Evolutionary conservation across 2,113 vertebrate genomes (phyloP).

Genomic region (Sorex fumeus): DNA sequence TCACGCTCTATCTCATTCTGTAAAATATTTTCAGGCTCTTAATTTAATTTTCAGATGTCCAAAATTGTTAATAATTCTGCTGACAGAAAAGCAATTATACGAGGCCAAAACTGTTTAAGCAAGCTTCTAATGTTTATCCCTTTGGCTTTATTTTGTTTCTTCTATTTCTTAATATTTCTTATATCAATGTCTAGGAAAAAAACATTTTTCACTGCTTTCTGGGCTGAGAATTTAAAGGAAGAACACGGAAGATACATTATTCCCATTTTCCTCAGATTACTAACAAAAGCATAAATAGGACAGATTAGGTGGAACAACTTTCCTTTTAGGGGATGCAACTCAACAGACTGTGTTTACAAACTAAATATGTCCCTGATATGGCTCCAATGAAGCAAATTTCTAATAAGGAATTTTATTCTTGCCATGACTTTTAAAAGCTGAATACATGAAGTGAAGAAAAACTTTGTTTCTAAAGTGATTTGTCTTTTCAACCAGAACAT

Average conservation of each 20-base stretch:
- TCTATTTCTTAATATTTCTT: conserved; percentile 70
- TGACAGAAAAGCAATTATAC: conserved; percentile 83
- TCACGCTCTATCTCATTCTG: conserved; percentile 80
- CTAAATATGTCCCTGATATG: conserved; percentile 37
- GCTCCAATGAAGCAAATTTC: conserved; percentile 52
- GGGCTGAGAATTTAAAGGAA: conserved; percentile 31
- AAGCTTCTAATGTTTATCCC: conserved; percentile 78
- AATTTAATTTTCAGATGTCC: conserved; percentile 85
- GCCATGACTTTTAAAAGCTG: conserved; percentile 34
- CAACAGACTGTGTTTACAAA: conserved; percentile 44
- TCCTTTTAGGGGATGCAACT: conserved; percentile 45
- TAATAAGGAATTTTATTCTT: conserved; percentile 53
- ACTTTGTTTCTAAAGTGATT: conserved; percentile 24
- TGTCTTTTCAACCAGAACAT: background rate
- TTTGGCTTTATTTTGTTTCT: conserved; percentile 82
- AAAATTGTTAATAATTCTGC: conserved; percentile 83
- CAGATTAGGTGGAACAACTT: conserved; percentile 72
- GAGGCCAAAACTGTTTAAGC: conserved; percentile 78
- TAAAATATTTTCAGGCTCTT: conserved; percentile 84
- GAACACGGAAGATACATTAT: background rate
- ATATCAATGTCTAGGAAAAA: conserved; percentile 46
- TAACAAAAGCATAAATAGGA: conserved; percentile 72
- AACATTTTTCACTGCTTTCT: conserved; percentile 66
- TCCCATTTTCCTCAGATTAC: conserved; percentile 49
- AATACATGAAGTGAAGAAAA: background rate